Evolutionary conservation across 2,113 vertebrate genomes (phyloP).

Genomic region (Coracopsis vasa): DNA sequence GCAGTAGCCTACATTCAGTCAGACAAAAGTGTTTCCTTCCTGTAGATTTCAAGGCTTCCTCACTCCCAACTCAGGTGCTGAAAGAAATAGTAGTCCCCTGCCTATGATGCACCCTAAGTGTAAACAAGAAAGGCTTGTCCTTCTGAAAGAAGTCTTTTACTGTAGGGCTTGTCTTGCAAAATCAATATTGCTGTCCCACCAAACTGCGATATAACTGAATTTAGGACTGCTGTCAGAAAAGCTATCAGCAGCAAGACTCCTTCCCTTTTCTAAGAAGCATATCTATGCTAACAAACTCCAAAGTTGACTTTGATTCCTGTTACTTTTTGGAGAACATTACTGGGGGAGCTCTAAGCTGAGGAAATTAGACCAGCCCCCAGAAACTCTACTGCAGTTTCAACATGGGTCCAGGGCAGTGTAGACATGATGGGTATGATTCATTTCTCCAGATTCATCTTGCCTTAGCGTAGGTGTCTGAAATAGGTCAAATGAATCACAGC

Average conservation of each 20-base stretch:
- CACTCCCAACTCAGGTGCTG: background rate
- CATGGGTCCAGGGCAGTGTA: background rate
- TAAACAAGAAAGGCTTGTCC: background rate
- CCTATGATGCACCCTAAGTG: background rate
- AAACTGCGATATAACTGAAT: background rate
- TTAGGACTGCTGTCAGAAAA: background rate
- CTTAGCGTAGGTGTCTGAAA: conserved; percentile 56
- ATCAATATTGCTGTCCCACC: background rate
- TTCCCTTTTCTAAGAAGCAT: background rate
- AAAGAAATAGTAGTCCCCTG: background rate
- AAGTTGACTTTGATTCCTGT: background rate
- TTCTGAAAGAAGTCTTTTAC: background rate
- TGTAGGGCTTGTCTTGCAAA: background rate
- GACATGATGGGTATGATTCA: background rate
- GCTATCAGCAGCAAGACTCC: background rate
- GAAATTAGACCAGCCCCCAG: background rate
- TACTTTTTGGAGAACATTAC: background rate
- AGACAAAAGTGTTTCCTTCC: background rate
- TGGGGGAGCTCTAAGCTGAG: background rate
- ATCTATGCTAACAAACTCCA: background rate
- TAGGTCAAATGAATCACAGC: conserved; percentile 58
- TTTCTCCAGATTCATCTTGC: conserved; percentile 21
- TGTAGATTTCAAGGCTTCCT: background rate
- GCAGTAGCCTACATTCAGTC: background rate
- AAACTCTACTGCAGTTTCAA: background rate